Percentiles rank a stretch among this genome's conserved stretches.
Conservation (phyloP, 2,797 vertebrate genomes). For the Clarias platycephalus region DNA sequence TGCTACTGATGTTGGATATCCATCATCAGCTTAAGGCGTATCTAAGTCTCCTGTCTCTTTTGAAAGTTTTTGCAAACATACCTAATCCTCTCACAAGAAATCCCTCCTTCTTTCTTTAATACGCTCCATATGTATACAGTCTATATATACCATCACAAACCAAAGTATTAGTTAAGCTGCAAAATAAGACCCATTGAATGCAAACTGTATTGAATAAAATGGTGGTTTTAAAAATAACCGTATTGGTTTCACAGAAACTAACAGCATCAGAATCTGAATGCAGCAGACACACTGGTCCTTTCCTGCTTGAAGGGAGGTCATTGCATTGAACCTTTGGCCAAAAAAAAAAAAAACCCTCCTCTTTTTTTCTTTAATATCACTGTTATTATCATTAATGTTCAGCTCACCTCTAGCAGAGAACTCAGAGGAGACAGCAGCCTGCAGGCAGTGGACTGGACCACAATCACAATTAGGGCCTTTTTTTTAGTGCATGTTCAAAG, state of each 20-base stretch:
- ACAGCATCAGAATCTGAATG: conserved; percentile 30
- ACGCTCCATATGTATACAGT: conserved; percentile 16
- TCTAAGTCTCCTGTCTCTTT: conserved; percentile 20
- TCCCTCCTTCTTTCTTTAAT: background rate
- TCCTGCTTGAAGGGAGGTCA: conserved; percentile 44
- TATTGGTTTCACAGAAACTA: conserved; percentile 9
- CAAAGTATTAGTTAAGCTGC: conserved; percentile 17
- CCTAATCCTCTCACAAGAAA: background rate
- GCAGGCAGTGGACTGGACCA: conserved; percentile 21
- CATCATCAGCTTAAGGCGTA: conserved; percentile 11
- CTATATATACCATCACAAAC: background rate
- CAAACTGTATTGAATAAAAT: conserved; percentile 26
- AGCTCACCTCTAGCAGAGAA: conserved; percentile 43
- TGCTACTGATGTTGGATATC: background rate
- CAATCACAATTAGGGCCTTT: conserved; percentile 40
- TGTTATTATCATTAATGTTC: conserved; percentile 49
- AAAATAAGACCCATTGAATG: conserved; percentile 3
- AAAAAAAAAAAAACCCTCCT: background rate
- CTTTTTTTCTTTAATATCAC: conserved; percentile 37
- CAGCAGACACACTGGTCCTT: conserved; percentile 23
- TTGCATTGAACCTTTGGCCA: conserved; percentile 17
- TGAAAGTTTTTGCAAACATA: conserved; percentile 4
- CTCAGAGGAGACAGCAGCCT: conserved; percentile 42
- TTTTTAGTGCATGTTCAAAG: conserved; percentile 7
- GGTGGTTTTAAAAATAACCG: conserved; percentile 33